Percentiles rank a stretch among this genome's conserved stretches.
Conservation (phyloP, 1,140 invertebrate genomes). For the Musca domestica region DNA sequence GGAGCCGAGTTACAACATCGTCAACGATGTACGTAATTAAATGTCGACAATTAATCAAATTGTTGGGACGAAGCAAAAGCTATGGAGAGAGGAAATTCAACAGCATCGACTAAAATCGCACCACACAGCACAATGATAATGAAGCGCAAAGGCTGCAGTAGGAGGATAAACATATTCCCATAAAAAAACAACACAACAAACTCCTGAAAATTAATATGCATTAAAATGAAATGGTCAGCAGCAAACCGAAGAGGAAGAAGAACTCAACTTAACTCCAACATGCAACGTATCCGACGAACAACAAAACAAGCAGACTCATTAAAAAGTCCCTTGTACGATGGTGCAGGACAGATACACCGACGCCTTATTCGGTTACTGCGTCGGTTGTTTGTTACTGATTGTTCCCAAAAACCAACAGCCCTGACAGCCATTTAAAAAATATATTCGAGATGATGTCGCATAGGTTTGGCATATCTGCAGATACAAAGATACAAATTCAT, state of each 20-base stretch:
- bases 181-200: too few species aligned
- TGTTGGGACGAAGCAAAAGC: constrained; percentile 11
- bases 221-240: constrained; percentile 30
- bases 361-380: not conserved
- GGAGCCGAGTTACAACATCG: constrained; percentile 25
- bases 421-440: not conserved
- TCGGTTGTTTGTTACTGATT: too few species aligned
- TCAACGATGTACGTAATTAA: constrained; percentile 41
- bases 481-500: too few species aligned
- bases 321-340: constrained; percentile 6
- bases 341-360: not conserved
- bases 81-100: not conserved
- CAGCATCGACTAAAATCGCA: constrained; percentile 45
- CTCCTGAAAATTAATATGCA: constrained; percentile 51
- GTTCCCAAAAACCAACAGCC: not conserved
- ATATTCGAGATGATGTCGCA: too few species aligned
- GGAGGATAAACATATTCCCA: too few species aligned
- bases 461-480: too few species aligned
- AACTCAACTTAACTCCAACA: constrained; percentile 1
- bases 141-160: too few species aligned
- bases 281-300: constrained; percentile 28
- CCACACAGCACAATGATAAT: too few species aligned
- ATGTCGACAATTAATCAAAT: constrained; percentile 54
- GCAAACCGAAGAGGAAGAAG: constrained; percentile 28
- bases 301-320: constrained; percentile 10